Percentiles rank a stretch among this genome's conserved stretches.
Conservation (phyloP, 2,113 vertebrate genomes). For the Emydura subglobosa region DNA sequence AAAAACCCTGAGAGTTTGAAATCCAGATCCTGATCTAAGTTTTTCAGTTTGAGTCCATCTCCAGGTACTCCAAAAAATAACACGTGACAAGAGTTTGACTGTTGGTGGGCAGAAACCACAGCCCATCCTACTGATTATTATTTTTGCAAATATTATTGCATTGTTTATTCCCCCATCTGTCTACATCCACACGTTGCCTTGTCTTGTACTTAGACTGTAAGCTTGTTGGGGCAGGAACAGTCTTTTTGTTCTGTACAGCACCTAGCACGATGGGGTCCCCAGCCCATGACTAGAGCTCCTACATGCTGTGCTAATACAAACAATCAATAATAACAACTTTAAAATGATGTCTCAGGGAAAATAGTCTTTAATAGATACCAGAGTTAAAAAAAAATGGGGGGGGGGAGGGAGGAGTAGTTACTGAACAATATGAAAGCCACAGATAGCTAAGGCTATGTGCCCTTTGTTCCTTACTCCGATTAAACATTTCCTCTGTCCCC, state of each 20-base stretch:
- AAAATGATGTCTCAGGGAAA: not conserved
- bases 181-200: not conserved
- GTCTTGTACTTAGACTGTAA: not conserved
- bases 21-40: not conserved
- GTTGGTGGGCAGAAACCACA: not conserved
- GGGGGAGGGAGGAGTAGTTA: not conserved
- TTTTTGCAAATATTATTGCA: not conserved
- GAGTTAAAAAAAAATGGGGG: not conserved
- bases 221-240: not conserved
- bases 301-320: not conserved
- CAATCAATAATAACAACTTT: not conserved
- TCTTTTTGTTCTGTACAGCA: not conserved
- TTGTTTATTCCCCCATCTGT: not conserved
- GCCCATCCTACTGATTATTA: not conserved
- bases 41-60: not conserved
- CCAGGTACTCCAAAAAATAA: not conserved
- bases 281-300: not conserved
- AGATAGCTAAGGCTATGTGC: not conserved
- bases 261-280: not conserved
- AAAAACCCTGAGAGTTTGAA: not conserved
- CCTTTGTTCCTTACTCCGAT: not conserved
- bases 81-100: not conserved
- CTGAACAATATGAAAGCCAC: not conserved
- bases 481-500: not conserved
- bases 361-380: not conserved